Evolutionary conservation across 1,140 invertebrate species (phyloP).

Genomic region (Neodiprion pinetum): DNA sequence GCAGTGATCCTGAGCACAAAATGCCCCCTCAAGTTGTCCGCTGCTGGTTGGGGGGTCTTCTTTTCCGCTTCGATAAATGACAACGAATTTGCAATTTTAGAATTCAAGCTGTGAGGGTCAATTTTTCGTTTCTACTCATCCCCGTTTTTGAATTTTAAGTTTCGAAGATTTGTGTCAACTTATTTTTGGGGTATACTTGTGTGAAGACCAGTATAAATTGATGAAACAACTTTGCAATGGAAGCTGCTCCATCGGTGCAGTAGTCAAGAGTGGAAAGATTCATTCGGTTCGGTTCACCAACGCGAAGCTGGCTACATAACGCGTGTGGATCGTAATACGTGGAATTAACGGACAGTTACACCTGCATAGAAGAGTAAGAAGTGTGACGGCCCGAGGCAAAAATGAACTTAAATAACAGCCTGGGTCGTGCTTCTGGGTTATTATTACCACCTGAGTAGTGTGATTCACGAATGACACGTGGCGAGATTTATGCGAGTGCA

Average conservation of each 20-base stretch:
- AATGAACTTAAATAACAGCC: conserved; percentile 54
- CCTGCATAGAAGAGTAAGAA: conserved; percentile 11
- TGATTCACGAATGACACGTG: conserved; percentile 52
- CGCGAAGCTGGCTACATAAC: background rate
- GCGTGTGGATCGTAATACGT: conserved; percentile 10
- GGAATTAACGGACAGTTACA: conserved; percentile 20
- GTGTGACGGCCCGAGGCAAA: conserved; percentile 33
- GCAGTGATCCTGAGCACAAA: no score
- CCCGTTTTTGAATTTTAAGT: background rate
- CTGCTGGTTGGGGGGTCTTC: background rate
- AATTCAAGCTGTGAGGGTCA: background rate
- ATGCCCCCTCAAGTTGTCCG: background rate
- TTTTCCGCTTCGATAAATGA: background rate
- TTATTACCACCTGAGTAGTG: conserved; percentile 56
- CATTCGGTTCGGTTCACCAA: no score
- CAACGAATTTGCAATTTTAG: no score
- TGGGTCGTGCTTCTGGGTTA: conserved; percentile 36
- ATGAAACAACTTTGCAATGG: no score
- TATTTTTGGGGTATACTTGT: no score
- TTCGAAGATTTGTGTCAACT: no score
- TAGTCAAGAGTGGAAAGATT: no score
- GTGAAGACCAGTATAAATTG: no score
- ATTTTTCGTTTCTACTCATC: background rate
- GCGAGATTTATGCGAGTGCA: conserved; percentile 46
- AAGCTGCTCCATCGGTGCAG: no score